Evolutionary conservation across 2,888 invertebrate genomes (phyloP).

Genomic region (Drosophila fungiperda): DNA sequence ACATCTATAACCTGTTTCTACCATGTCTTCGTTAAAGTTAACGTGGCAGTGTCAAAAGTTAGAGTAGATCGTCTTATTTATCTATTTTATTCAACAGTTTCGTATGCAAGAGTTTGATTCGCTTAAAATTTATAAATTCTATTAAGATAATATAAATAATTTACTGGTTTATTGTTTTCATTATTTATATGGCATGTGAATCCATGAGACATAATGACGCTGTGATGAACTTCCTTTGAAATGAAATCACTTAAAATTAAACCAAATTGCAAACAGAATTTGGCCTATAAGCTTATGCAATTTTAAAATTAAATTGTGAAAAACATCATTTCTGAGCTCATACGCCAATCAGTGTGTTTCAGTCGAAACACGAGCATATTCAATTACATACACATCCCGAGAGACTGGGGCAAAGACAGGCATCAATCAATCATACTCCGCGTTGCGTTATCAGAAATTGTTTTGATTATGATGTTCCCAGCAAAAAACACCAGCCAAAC

Average conservation of each 20-base stretch:
- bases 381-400: conserved; percentile 43
- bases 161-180: background rate
- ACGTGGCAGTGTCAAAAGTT: no score
- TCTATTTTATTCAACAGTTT: background rate
- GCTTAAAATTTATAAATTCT: background rate
- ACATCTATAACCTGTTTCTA: no score
- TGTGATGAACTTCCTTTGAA: conserved; percentile 4
- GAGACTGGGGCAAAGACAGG: conserved; percentile 23
- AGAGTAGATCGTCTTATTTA: no score
- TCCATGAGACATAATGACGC: background rate
- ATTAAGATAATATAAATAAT: background rate
- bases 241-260: conserved; percentile 1
- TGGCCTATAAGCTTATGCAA: conserved; percentile 29
- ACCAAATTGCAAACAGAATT: conserved; percentile 31
- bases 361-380: conserved; percentile 47
- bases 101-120: background rate
- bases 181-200: background rate
- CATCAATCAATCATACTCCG: conserved; percentile 77
- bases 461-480: conserved; percentile 48
- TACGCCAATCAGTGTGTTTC: conserved; percentile 48
- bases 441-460: conserved; percentile 50
- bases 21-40: no score
- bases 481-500: conserved; percentile 44
- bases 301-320: conserved; percentile 41
- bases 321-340: conserved; percentile 7